Base-by-base conservation (phyloP, 2,113 vertebrate species). In the Piaya cayana region DNA sequence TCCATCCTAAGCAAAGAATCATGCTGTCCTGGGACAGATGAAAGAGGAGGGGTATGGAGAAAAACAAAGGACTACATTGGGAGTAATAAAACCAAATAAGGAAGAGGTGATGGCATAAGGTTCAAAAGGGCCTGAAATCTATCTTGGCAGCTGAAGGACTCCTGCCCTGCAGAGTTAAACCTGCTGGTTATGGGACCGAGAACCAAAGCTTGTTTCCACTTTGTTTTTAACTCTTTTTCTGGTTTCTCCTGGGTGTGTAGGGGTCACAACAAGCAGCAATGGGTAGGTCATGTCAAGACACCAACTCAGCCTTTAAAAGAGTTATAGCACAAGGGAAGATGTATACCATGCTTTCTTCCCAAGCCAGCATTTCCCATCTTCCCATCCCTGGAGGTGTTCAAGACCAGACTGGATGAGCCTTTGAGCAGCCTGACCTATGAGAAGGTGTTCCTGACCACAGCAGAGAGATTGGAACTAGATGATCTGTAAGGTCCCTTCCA, bases 161-260 rank as follows among this genome's bases (percentile, higher is more conserved):
- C 5, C 9, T 58, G 37, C 16, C 17, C 18, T 82, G 29, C 23
- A 62, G 58, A 72, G 21, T 49, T 72, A 76, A 79, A 16, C 32
- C 34, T 37, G 5, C 3, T 67, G 47, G 29, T 75, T 78, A 12
- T 0, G 0, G 30, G 68, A 36, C 12, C 50, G 42, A 15, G 14
- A 81, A 8, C 5, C 32, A 83, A 27, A 69, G 11, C 15, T 59
- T 78, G 6, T 39, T 87, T 72, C n/a, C 11, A 25, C 4, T 52
- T 70, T 59, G 34, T 20, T 17, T 82, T 50, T 58, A 67, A 25
- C 18, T 3, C 18, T 9, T 82, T 82, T 75, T 67, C 37, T 37
- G 25, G 15, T 71, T 78, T 36, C 37, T 47, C 26, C 20, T 78
- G 22, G 12, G 21, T 36, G 4, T 20, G 9, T 12, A 52, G 32